Evolutionary conservation across 1,140 invertebrate species (phyloP).

Genomic region (Sogatella furcifera): DNA sequence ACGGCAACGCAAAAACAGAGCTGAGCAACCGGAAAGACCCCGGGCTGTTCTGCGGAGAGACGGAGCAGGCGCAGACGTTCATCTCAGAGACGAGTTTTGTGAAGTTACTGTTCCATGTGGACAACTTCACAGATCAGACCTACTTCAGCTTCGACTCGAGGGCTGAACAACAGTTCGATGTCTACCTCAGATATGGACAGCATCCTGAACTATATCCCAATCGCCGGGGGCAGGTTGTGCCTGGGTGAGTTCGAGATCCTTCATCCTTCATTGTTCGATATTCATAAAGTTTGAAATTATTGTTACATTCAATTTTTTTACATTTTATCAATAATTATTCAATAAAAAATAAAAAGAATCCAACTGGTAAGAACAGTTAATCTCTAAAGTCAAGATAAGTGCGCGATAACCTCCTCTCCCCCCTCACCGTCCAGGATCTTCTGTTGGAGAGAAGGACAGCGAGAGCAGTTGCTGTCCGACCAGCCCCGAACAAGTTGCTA

Average conservation of each 20-base stretch:
- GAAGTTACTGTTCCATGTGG: conserved; percentile 77
- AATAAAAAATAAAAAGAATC: no score
- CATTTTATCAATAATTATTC: no score
- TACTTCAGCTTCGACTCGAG: conserved; percentile 66
- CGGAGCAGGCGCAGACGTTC: conserved; percentile 84
- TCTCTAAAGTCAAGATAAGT: no score
- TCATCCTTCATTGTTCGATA: no score
- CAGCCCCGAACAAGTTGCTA: no score
- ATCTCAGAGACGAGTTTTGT: conserved; percentile 89
- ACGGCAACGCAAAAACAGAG: conserved; percentile 75
- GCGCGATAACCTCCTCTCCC: no score
- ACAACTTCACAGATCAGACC: conserved; percentile 85
- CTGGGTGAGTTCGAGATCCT: conserved; percentile 42
- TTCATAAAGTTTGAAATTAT: no score
- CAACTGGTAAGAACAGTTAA: no score
- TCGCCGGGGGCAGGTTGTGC: conserved; percentile 68
- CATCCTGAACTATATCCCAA: conserved; percentile 87
- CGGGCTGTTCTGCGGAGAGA: conserved; percentile 84
- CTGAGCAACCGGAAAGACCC: conserved; percentile 75
- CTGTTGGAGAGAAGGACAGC: no score
- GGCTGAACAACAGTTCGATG: conserved; percentile 81
- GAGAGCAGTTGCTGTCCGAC: no score
- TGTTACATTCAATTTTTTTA: no score
- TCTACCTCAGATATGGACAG: conserved; percentile 77
- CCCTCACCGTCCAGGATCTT: no score